Conservation (phyloP, 2,797 vertebrate species). For the Chanos chanos region DNA sequence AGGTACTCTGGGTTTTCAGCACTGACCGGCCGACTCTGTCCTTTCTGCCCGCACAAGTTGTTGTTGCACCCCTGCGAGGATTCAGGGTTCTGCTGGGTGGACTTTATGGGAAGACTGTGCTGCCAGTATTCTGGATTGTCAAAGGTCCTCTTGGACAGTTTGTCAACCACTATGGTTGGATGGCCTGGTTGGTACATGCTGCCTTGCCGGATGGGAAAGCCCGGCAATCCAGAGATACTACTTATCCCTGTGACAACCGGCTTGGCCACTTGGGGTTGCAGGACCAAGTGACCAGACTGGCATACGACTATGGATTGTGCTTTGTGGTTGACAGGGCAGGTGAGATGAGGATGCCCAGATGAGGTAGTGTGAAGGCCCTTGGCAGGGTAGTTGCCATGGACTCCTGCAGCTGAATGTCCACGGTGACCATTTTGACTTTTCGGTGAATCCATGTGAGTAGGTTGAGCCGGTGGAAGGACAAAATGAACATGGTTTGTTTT, state of each 20-base stretch:
- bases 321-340: slow-evolving; percentile 49
- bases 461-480: slow-evolving; percentile 56
- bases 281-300: not conserved
- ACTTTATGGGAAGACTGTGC: slow-evolving; percentile 91
- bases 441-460: slow-evolving; percentile 46
- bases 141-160: slow-evolving; percentile 94
- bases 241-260: slow-evolving; percentile 54
- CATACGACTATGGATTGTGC: slow-evolving; percentile 31
- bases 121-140: slow-evolving; percentile 99
- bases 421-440: slow-evolving; percentile 52
- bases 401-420: slow-evolving; percentile 55
- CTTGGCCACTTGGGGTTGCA: slow-evolving; percentile 57
- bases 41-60: slow-evolving; percentile 73
- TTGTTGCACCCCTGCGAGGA: slow-evolving; percentile 86
- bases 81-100: slow-evolving; percentile 50
- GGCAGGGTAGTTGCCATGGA: slow-evolving; percentile 63
- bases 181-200: slow-evolving; percentile 64
- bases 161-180: slow-evolving; percentile 63
- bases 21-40: slow-evolving; percentile 85
- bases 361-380: slow-evolving; percentile 43
- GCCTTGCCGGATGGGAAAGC: slow-evolving; percentile 53
- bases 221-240: slow-evolving; percentile 65
- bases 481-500: slow-evolving; percentile 58
- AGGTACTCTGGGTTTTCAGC: slow-evolving; percentile 95
- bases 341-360: slow-evolving; percentile 34